These are phyloP conservation scores for Numenius arquata DNA, from an alignment of 2,113 vertebrate genomes.

Conservation along the genomic window DNA sequence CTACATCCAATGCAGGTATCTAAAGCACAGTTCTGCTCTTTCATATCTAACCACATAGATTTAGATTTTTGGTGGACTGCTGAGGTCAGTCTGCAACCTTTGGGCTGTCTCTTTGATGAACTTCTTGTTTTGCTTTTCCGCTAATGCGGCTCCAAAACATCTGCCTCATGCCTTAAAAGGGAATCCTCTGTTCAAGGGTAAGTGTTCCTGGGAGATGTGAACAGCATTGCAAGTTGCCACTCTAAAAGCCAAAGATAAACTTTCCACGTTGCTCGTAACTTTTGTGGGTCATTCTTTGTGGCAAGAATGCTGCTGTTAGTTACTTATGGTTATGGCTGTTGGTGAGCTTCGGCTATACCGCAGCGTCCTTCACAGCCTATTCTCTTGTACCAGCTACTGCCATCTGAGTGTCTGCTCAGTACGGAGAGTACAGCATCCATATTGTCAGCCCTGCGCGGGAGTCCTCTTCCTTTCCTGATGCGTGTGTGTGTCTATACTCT, in stretches of 20 bases:
- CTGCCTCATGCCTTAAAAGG: neutral
- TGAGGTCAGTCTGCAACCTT: neutral
- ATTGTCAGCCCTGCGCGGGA: neutral
- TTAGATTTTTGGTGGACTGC: neutral
- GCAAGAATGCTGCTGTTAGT: neutral
- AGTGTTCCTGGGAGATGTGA: neutral
- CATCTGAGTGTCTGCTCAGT: neutral
- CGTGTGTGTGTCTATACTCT: accelerated
- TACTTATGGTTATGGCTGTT: neutral
- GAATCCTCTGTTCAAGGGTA: neutral
- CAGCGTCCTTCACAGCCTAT: accelerated
- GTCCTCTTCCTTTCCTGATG: neutral
- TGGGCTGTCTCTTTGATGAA: neutral
- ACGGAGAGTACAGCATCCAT: neutral
- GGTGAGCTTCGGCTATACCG: neutral
- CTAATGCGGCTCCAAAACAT: neutral
- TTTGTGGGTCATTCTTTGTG: neutral
- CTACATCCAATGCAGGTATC: neutral
- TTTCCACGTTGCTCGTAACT: neutral
- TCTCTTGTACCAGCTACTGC: neutral
- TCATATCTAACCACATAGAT: neutral
- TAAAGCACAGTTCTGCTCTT: neutral
- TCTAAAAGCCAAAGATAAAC: neutral
- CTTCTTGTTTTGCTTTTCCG: neutral
- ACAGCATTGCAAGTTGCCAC: neutral